Base-by-base conservation (phyloP, 2,113 vertebrate genomes). In the Embiotoca jacksoni region DNA sequence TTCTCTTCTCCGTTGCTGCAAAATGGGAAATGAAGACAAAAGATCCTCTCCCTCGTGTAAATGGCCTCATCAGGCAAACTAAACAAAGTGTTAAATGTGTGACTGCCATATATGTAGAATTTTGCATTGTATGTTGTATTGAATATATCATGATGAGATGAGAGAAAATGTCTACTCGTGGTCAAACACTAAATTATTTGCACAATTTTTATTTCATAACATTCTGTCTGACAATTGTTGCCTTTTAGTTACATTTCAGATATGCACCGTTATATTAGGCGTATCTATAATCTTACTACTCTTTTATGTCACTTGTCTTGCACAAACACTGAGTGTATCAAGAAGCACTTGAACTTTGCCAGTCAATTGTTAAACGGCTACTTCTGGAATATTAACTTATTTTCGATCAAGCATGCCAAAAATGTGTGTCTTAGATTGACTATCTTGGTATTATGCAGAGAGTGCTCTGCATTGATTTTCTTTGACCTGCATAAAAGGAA, bases 311-410 rank as follows among this genome's bases (percentile, higher is more conserved):
- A 14, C 67, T 56, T 64, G 66, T 63, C 61, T 57, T 8, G 35
- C 39, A 55, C 36, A 62, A 60, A 39, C 5, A 39, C 84, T 67
- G 0, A 3, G 61, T 53, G 30, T 53, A 44, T 78, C 60, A 72
- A 47, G 54, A 59, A 69, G 41, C 5, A 32, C 49, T 72, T 80
- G 61, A 65, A 80, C 65, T 73, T 74, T 44, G 46, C 37, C 9
- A 6, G 14, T 30, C n/a, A 37, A 85, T 83, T 86, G 64, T 71
- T 78, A 83, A 79, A 71, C 7, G 7, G 54, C 33, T 80, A 54
- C 68, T 73, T 65, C 46, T 80, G 49, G 65, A 90, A 85, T 78
- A 81, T 87, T 74, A 70, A 87, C 77, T 6, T 0, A 0, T 68
- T 83, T 87, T 68, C 47, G 5, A 73, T 75, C 65, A 74, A 58